Conservation (phyloP, 2,888 invertebrate genomes). For the Anticlea derivata region DNA sequence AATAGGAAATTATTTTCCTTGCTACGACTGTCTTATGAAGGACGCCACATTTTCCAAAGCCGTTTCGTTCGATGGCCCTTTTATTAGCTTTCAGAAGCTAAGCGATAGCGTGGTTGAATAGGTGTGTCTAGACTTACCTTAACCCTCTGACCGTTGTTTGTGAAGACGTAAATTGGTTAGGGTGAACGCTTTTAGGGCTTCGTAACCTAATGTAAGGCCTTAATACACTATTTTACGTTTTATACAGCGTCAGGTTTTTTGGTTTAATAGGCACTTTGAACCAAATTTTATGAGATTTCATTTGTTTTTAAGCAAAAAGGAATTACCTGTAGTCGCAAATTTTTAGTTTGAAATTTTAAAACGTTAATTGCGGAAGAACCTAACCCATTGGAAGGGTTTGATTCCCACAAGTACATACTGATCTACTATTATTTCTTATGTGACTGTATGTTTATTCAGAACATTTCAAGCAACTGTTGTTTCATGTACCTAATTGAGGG, state of each 20-base stretch:
- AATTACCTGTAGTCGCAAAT: too few relatives aligned
- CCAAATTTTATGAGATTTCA: too few relatives aligned
- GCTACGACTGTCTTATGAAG: neutral
- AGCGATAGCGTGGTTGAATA: slow-evolving; percentile 20
- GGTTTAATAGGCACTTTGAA: too few relatives aligned
- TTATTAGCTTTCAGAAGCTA: slow-evolving; percentile 32
- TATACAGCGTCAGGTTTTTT: too few relatives aligned
- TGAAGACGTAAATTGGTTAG: slow-evolving; percentile 17
- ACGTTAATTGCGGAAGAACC: too few relatives aligned
- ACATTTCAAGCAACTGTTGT: slow-evolving; percentile 14
- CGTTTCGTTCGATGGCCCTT: slow-evolving; percentile 16
- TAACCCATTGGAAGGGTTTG: too few relatives aligned
- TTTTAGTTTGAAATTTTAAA: too few relatives aligned
- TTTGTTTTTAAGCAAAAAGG: too few relatives aligned
- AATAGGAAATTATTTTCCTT: too few relatives aligned
- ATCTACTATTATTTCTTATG: too few relatives aligned
- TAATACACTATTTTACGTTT: neutral
- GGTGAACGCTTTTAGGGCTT: neutral
- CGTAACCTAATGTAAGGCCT: neutral
- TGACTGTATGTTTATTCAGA: neutral
- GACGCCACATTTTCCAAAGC: neutral
- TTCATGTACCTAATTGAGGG: slow-evolving; percentile 7
- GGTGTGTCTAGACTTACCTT: slow-evolving; percentile 20
- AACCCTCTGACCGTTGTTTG: slow-evolving; percentile 13
- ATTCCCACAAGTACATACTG: too few relatives aligned